These are phyloP conservation scores for Stichodactyla mertensii DNA, from an alignment of 64 coral and sea anemone species.

Conservation along the genomic window DNA sequence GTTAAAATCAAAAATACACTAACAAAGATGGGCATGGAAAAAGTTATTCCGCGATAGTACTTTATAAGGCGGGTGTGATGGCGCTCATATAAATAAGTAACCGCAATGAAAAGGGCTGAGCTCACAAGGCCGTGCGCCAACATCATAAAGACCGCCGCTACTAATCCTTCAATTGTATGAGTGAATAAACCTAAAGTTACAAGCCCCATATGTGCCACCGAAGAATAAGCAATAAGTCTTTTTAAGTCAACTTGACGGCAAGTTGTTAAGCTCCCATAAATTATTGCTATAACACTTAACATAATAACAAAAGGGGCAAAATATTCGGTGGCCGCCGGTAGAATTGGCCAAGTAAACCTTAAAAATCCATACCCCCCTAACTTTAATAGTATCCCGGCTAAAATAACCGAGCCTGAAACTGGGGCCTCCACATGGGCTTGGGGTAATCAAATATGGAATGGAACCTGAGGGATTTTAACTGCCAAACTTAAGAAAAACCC, in stretches of 20 bases:
- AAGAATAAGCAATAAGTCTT: slow-evolving; percentile 65
- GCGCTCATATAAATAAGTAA: slow-evolving; percentile 52
- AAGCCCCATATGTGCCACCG: slow-evolving; percentile 65
- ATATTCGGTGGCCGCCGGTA: slow-evolving; percentile 53
- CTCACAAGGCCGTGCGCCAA: slow-evolving; percentile 40
- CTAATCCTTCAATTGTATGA: slow-evolving; percentile 44
- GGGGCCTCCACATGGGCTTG: slow-evolving; percentile 73
- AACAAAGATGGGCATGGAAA: slow-evolving; percentile 58
- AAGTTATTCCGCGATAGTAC: slow-evolving; percentile 53
- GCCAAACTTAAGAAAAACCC: slow-evolving; percentile 71
- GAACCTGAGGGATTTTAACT: slow-evolving; percentile 56
- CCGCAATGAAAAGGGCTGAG: slow-evolving; percentile 39
- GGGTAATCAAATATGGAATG: slow-evolving; percentile 69
- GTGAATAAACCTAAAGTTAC: slow-evolving; percentile 60
- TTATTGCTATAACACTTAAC: slow-evolving; percentile 45
- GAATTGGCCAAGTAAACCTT: slow-evolving; percentile 56
- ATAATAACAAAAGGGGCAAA: slow-evolving; percentile 49
- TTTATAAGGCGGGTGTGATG: slow-evolving; percentile 53
- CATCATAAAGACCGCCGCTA: slow-evolving; percentile 41
- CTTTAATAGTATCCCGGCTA: slow-evolving; percentile 69
- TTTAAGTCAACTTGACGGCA: slow-evolving; percentile 60
- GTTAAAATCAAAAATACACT: slow-evolving; percentile 47
- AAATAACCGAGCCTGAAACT: slow-evolving; percentile 50
- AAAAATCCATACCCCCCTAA: slow-evolving; percentile 68
- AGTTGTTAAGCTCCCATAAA: slow-evolving; percentile 61